Evolutionary conservation across 2,888 invertebrate species (phyloP).

Genomic region (Hyalella azteca): DNA sequence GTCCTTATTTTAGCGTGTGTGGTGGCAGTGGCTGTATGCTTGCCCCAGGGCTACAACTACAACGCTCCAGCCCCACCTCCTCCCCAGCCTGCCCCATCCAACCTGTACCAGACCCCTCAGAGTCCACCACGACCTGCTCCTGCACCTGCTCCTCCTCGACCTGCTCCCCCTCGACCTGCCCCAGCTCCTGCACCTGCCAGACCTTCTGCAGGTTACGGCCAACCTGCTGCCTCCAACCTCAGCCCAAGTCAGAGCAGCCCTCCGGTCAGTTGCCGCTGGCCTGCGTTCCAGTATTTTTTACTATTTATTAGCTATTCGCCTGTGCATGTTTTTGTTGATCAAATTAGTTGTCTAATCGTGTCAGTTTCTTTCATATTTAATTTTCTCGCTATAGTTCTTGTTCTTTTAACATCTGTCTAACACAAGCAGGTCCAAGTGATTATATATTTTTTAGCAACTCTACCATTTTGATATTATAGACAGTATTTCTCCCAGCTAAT

Average conservation of each 20-base stretch:
- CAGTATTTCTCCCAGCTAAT: too few species aligned
- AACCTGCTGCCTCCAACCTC: not conserved
- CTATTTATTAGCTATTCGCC: too few species aligned
- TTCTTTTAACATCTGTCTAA: too few species aligned
- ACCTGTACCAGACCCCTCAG: constrained; percentile 44
- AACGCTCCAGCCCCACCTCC: constrained; percentile 35
- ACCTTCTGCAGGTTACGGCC: constrained; percentile 2
- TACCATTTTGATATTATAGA: too few species aligned
- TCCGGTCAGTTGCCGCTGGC: not conserved
- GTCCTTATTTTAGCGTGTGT: not conserved
- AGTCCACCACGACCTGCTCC: constrained; percentile 37
- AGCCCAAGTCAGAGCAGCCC: not conserved
- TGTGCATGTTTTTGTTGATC: too few species aligned
- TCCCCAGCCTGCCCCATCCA: constrained; percentile 41
- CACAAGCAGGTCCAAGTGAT: too few species aligned
- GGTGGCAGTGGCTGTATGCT: not conserved
- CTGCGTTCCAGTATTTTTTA: too few species aligned
- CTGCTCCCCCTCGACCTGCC: constrained; percentile 7
- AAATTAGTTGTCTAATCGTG: too few species aligned
- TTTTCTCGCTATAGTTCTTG: too few species aligned
- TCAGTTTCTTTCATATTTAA: too few species aligned
- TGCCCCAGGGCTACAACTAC: constrained; percentile 25
- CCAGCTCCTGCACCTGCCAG: not conserved
- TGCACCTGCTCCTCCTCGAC: constrained; percentile 13
- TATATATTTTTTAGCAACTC: too few species aligned